phyloP scores from a whole-genome alignment of 2,797 vertebrate genomes.

The Sandelia bainsii region DNA sequence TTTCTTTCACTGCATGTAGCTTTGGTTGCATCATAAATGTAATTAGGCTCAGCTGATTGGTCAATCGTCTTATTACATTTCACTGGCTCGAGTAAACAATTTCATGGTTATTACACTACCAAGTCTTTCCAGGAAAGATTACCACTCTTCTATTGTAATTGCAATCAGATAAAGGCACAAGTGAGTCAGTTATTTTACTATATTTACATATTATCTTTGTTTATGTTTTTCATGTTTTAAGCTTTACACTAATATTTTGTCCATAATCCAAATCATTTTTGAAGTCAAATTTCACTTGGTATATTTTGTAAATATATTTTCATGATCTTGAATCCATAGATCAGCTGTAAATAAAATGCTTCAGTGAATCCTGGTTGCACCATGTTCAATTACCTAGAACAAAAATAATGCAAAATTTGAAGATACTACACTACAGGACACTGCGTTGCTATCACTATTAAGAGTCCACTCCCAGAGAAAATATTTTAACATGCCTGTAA shows the following conservation, averaged over 20 bases:
- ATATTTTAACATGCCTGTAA: no score
- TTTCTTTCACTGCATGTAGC: slow-evolving; percentile 11
- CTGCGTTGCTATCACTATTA: slow-evolving; percentile 10
- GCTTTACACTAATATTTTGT: slow-evolving; percentile 46
- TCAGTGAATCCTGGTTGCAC: slow-evolving; percentile 29
- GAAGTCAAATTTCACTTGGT: slow-evolving; percentile 34
- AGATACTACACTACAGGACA: no score
- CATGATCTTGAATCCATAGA: slow-evolving; percentile 32
- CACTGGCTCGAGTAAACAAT: slow-evolving; percentile 43
- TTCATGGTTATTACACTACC: slow-evolving; percentile 43
- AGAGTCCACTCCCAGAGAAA: slow-evolving; percentile 77
- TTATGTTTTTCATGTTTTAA: slow-evolving; percentile 23
- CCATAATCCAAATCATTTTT: slow-evolving; percentile 17
- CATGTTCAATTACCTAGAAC: background rate
- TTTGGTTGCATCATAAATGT: slow-evolving; percentile 42
- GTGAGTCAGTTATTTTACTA: slow-evolving; percentile 37
- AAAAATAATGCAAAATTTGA: no score
- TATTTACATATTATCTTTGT: slow-evolving; percentile 18
- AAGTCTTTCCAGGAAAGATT: slow-evolving; percentile 55
- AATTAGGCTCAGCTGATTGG: slow-evolving; percentile 35
- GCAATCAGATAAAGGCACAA: slow-evolving; percentile 33
- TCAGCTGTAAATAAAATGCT: slow-evolving; percentile 74
- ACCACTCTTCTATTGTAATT: slow-evolving; percentile 29
- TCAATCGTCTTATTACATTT: slow-evolving; percentile 39
- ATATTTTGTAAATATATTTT: slow-evolving; percentile 68